Evolutionary conservation across 2,113 vertebrate species (phyloP), one percentile per base, ranked within the genome.

Genomic region (Xiphophorus couchianus): DNA sequence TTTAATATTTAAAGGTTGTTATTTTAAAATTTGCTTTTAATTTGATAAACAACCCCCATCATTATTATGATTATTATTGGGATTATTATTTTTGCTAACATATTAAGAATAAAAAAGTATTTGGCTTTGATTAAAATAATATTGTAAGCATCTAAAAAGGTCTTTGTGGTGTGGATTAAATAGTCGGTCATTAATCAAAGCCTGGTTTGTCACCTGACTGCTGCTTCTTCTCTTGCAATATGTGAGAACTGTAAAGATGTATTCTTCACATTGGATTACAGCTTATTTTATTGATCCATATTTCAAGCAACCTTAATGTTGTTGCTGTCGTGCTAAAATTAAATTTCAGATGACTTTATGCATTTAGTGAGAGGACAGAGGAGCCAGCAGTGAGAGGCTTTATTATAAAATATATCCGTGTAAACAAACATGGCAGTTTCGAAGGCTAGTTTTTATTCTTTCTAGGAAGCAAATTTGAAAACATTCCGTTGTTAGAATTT

Each of bases 141-240:
- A 14, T 25, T 39, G 27, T 37, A 51, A 77, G 61, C 61, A 42
- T 72, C 76, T 76, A 61, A 76, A 78, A 80, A 71, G 35, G 70
- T 81, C 77, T 80, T 25, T 33, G 17, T 8, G 12, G 31, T 19
- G 62, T 25, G 54, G 44, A 83, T 82, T 48, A 70, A 81, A 83
- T 19, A 65, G 27, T 37, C 71, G 48, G 62, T 67, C 81, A 72
- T 80, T 81, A 77, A 69, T 84, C 76, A 77, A 75, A 85, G 79
- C 74, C 27, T 70, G 58, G 48, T 71, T 75, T 71, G 83, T 78
- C 81, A 84, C 54, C 54, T 25, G 35, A 63, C 69, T 71, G 80
- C 79, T n/a, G 66, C 74, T 27, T 66, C 73, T 37, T 48, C 60
- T 69, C 72, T 75, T 78, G 62, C 75, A 75, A 17, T 67, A 67